Base-by-base conservation (phyloP, 2,113 vertebrate genomes). In the Thamnaconus septentrionalis region DNA sequence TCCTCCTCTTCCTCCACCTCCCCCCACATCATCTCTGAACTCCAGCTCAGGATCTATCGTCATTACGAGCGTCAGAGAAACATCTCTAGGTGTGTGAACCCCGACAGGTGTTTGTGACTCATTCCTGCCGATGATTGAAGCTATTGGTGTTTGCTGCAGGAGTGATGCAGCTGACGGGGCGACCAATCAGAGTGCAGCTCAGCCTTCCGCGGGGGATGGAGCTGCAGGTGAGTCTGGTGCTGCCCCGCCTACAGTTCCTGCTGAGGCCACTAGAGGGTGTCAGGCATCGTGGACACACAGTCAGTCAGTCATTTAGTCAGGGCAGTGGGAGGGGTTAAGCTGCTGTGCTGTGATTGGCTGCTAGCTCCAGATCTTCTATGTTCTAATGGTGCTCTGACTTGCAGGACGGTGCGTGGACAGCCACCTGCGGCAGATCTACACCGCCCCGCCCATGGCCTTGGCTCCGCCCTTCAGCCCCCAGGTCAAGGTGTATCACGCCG, bases 381-480 rank as follows among this genome's bases (percentile, higher is more conserved):
- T 31, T 31, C 1, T 31, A 31, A 31, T 31, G 18, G 18, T 31
- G 18, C 18, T 31, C 18, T 31, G 18, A 31, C 18, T 11, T 4
- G 9, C 76, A 91, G 96, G 90, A 78, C 82, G 82, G 69, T 93
- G 94, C 78, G 82, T 87, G 45, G 88, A 94, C 56, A 93, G 94
- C 78, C 88, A 85, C 78, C 91, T 99, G 73, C 90, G 91, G 45
- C 92, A 94, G 88, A 92, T 99, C 79, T 94, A 95, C 85, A 96
- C 91, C 4, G 88, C 89, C 75, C 96, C 96, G 10, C 90, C 81
- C 45, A 89, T 99, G 82, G 81, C 90, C 8, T 75, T 98, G 78
- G 94, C 82, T 56, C 97, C 97, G 9, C 88, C 85, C 43, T 99
- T 98, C 89, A 92, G 91, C 59, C 92, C 94, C 3, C 60, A 85